Evolutionary conservation across 2,113 vertebrate genomes (phyloP).

Genomic region (Takifugu flavidus): DNA sequence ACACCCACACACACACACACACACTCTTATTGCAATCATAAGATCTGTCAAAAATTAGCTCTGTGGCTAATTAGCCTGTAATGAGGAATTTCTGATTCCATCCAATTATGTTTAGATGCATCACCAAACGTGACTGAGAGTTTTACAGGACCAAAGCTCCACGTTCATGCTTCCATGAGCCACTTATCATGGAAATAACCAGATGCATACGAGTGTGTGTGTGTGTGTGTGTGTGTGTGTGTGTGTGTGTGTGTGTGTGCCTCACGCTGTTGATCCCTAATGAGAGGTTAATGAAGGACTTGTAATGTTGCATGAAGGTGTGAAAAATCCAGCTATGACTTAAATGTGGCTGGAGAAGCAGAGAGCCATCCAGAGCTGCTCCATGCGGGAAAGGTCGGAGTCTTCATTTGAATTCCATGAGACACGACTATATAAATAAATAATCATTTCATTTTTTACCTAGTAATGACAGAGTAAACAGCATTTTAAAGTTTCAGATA

Average conservation of each 20-base stretch:
- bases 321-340: slow-evolving; percentile 30
- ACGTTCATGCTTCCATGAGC: slow-evolving; percentile 23
- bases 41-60: slow-evolving; percentile 60
- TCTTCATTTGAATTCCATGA: too few species aligned
- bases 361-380: slow-evolving; percentile 23
- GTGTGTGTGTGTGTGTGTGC: slow-evolving; percentile 8
- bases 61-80: slow-evolving; percentile 43
- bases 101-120: slow-evolving; percentile 48
- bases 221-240: not conserved
- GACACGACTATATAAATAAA: too few species aligned
- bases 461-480: too few species aligned
- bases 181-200: slow-evolving; percentile 24
- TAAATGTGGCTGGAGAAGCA: slow-evolving; percentile 28
- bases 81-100: slow-evolving; percentile 49
- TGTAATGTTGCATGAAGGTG: slow-evolving; percentile 32
- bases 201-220: slow-evolving; percentile 22
- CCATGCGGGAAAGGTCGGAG: too few species aligned
- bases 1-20: too few species aligned
- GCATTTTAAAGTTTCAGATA: too few species aligned
- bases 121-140: slow-evolving; percentile 45
- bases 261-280: slow-evolving; percentile 45
- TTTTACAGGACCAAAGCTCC: slow-evolving; percentile 28
- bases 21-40: slow-evolving; percentile 52
- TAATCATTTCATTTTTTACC: too few species aligned
- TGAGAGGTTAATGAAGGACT: slow-evolving; percentile 55